Base-by-base conservation (phyloP, 2,888 invertebrate species). In the Rutpela maculata region DNA sequence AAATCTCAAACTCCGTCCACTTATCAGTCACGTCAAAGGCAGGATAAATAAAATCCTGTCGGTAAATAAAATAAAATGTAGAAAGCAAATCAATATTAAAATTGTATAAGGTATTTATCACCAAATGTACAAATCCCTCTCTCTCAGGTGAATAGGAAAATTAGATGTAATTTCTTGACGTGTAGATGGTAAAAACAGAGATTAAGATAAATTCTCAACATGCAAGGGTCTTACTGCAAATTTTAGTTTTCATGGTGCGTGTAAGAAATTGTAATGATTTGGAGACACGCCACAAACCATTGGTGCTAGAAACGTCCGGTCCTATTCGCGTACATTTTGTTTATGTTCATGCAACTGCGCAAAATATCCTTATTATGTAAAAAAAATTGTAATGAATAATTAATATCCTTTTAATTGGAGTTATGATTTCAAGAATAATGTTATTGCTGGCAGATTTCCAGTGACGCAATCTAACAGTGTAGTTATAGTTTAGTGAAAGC, bases 231-330 rank as follows among this genome's bases (percentile, higher is more conserved):
- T 56, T 63, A 62, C 59, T 76, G 72, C 69, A 57, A 69, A 59
- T 69, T 69, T 56, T 57, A 69, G 69, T 57, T 59, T 69, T 68
- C 57, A 84, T 84, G 85, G 78, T 78, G 80, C 80, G 80, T 80
- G 78, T 70, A 79, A 81, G 78, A 77, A 57, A 69, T 57, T 57
- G 26, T 88, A 88, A 88, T 88, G 87, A 84, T 81, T 74, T 68
- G 80, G 72, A 82, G 80, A 81, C 88, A 88, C 88, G 88, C 88
- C 83, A 88, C 76, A 78, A 83, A 82, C 80, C 81, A 79, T 86
- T 86, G 85, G 83, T 84, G 84, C 85, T 83, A 82, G 80, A 82
- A 72, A 83, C 81, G 84, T 86, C 86, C 86, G 86, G 85, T 50
- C 78, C 83, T 59, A 26, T 82, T 80, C 81, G 76, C 77, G 75